A percentile compares a stretch with the other conserved stretches of the same genome.
phyloP scores from a whole-genome alignment of 2,888 invertebrate species.

The Cantharis rufa region DNA sequence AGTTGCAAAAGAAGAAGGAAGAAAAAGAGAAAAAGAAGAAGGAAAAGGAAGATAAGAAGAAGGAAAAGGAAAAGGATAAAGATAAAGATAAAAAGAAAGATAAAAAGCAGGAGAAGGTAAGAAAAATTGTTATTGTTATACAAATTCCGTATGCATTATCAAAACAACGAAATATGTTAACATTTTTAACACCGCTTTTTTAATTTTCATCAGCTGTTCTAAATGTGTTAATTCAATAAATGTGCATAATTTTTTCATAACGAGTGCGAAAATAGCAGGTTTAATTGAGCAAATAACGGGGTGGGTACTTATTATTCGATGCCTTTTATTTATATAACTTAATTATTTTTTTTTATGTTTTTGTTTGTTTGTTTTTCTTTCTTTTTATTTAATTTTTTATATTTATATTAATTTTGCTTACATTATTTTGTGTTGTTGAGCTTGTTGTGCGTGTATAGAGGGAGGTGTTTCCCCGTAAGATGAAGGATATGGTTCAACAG shows the following conservation, averaged over 20 bases:
- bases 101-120: conserved; percentile 60
- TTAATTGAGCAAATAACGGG: conserved; percentile 5
- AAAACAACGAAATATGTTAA: conserved; percentile 14
- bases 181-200: conserved; percentile 19
- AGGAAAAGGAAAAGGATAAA: conserved; percentile 65
- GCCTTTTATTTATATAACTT: conserved; percentile 61
- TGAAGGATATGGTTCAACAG: conserved; percentile 72
- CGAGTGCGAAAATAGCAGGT: neutral
- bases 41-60: conserved; percentile 63
- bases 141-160: neutral
- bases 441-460: conserved; percentile 59
- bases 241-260: conserved; percentile 5
- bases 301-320: conserved; percentile 36
- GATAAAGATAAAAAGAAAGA: conserved; percentile 49
- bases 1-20: conserved; percentile 63
- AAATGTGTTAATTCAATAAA: conserved; percentile 9
- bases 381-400: conserved; percentile 35
- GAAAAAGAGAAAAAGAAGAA: conserved; percentile 65
- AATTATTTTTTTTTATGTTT: conserved; percentile 56
- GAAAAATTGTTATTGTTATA: conserved; percentile 14
- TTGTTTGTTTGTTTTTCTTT: conserved; percentile 57
- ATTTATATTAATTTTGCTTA: conserved; percentile 40
- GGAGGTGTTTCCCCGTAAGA: conserved; percentile 82
- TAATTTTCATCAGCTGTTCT: neutral
- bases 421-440: conserved; percentile 49